Conservation (phyloP, 1,140 invertebrate genomes). For the Eciton burchellii region DNA sequence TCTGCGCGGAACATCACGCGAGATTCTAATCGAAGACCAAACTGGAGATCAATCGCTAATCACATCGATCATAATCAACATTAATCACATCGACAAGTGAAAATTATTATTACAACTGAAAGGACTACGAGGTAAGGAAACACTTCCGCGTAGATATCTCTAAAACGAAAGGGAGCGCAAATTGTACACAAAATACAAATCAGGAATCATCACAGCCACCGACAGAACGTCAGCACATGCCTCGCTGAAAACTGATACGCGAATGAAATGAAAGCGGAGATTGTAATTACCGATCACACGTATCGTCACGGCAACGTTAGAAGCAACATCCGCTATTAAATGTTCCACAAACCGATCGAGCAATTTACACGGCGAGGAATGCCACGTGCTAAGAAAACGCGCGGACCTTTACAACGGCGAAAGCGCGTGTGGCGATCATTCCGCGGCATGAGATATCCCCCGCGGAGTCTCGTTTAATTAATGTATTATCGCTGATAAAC, state of each 20-base stretch:
- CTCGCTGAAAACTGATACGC: neutral
- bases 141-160: neutral
- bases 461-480: conserved; percentile 25
- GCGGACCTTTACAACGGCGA: neutral
- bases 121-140: neutral
- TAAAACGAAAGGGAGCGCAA: neutral
- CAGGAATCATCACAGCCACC: neutral
- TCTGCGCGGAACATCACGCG: neutral
- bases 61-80: too few species aligned
- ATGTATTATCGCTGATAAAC: neutral
- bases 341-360: neutral
- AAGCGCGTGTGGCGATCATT: neutral
- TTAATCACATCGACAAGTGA: neutral
- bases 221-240: neutral
- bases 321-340: conserved; percentile 10
- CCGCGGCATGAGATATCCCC: conserved; percentile 5
- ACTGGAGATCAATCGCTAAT: neutral
- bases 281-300: conserved; percentile 25
- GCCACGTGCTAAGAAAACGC: neutral
- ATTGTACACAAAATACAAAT: neutral
- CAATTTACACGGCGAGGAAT: neutral
- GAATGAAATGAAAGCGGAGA: neutral
- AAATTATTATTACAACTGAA: neutral
- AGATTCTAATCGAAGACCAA: too few species aligned
- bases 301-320: conserved; percentile 6